Conservation (phyloP, 1,140 invertebrate genomes). For the Trachymyrmex septentrionalis region DNA sequence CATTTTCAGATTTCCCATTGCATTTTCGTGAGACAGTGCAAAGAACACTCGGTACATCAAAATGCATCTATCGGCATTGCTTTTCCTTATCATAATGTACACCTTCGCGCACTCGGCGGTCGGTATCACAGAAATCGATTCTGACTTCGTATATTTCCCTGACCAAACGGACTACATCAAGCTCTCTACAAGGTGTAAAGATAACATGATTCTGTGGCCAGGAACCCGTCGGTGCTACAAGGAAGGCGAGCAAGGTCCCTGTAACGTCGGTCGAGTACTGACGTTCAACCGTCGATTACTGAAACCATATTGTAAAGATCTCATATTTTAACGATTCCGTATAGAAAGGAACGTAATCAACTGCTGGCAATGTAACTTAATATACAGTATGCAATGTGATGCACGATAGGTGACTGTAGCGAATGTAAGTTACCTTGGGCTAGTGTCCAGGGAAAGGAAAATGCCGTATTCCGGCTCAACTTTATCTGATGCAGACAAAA, state of each 20-base stretch:
- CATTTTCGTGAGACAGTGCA: background rate
- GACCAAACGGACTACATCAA: conserved; percentile 75
- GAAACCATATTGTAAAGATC: conserved; percentile 69
- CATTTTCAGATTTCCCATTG: conserved; percentile 39
- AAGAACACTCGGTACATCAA: background rate
- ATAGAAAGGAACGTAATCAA: conserved; percentile 19
- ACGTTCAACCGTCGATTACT: conserved; percentile 60
- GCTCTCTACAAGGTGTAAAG: conserved; percentile 43
- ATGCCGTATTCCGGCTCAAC: conserved; percentile 16
- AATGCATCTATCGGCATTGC: conserved; percentile 41
- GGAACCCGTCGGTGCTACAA: conserved; percentile 71
- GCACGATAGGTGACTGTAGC: conserved; percentile 39
- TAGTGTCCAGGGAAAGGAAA: background rate
- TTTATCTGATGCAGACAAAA: conserved; percentile 42
- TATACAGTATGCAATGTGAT: background rate
- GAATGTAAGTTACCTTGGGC: background rate
- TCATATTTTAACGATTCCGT: conserved; percentile 12
- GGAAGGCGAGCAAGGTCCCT: conserved; percentile 76
- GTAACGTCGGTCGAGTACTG: conserved; percentile 70
- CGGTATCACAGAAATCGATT: conserved; percentile 31
- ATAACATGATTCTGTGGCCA: conserved; percentile 71
- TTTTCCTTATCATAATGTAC: conserved; percentile 17
- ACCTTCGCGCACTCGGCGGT: background rate
- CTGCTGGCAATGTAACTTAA: background rate
- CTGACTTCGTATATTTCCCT: conserved; percentile 71